phyloP scores from a whole-genome alignment of 2,888 invertebrate species.

The Lutraria lutraria region DNA sequence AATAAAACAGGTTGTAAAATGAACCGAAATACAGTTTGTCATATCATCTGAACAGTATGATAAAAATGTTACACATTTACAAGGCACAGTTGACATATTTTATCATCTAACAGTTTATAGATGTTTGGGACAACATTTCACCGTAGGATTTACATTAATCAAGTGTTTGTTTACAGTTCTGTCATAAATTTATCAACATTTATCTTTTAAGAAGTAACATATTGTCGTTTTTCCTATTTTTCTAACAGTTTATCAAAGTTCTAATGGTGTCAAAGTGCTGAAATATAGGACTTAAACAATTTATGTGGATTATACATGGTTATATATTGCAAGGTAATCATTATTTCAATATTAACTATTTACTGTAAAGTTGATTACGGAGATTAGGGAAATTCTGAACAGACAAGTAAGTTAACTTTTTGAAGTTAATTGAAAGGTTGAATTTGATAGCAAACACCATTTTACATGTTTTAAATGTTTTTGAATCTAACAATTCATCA shows the following conservation, averaged over 20 bases:
- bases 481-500: no score
- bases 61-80: neutral
- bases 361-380: neutral
- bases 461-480: no score
- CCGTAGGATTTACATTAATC: conserved; percentile 5
- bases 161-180: conserved; percentile 23
- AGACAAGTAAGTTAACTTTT: neutral
- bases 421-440: no score
- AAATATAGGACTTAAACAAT: neutral
- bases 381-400: neutral
- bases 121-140: conserved; percentile 19
- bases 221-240: conserved; percentile 31
- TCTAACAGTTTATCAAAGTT: conserved; percentile 2
- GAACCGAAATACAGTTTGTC: neutral
- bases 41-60: neutral
- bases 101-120: conserved; percentile 10
- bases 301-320: neutral
- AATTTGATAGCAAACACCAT: no score
- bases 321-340: neutral
- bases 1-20: neutral
- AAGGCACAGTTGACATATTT: conserved; percentile 13
- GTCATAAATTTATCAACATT: conserved; percentile 42
- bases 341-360: neutral
- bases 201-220: conserved; percentile 34
- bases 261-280: neutral